A percentile compares a stretch with the other conserved stretches of the same genome.
Conservation (phyloP, 2,113 vertebrate species). For the Puma concolor region DNA sequence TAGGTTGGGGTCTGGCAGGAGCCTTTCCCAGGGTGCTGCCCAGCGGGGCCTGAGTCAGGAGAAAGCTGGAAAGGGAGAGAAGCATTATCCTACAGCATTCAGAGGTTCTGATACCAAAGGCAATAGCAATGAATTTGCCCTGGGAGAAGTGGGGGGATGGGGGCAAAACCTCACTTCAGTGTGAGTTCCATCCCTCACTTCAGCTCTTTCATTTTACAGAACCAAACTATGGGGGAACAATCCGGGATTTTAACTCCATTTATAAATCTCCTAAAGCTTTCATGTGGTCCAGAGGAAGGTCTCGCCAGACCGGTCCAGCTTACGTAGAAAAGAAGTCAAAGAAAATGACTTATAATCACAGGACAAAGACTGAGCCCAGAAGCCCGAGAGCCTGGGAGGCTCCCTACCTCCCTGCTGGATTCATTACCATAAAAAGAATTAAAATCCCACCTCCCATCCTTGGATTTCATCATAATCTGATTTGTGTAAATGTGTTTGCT, state of each 20-base stretch:
- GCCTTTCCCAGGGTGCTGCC: not conserved
- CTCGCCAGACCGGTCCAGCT: slow-evolving; percentile 54
- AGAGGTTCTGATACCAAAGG: not conserved
- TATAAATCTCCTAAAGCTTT: slow-evolving; percentile 73
- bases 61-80: not conserved
- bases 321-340: slow-evolving; percentile 66
- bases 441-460: not conserved
- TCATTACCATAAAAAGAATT: slow-evolving; percentile 38
- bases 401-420: not conserved
- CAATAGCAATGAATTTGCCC: not conserved
- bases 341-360: slow-evolving; percentile 64
- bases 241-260: slow-evolving; percentile 68
- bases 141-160: not conserved
- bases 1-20: not conserved
- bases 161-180: not conserved
- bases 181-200: not conserved
- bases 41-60: fast-evolving
- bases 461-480: slow-evolving; percentile 35
- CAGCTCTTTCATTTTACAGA: not conserved
- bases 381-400: not conserved
- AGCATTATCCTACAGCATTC: not conserved
- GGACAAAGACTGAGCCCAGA: slow-evolving; percentile 42
- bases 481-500: not conserved
- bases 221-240: slow-evolving; percentile 49
- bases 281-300: slow-evolving; percentile 48